phyloP scores from a whole-genome alignment of 2,797 vertebrate species.

The Intellagama lesueurii region DNA sequence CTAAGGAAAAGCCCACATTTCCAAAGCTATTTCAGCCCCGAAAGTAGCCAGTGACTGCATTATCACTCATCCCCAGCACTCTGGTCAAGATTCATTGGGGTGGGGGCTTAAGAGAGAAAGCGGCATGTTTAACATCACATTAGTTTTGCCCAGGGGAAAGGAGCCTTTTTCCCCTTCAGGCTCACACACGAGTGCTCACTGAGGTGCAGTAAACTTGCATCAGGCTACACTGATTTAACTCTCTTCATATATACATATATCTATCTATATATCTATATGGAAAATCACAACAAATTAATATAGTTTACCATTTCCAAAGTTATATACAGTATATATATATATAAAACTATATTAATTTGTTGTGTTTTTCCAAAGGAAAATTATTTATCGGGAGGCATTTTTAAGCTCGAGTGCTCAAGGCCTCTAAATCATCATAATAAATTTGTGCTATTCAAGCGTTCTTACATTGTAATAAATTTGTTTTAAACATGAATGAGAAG shows the following conservation, averaged over 20 bases:
- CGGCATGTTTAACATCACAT: background rate
- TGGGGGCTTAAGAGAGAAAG: background rate
- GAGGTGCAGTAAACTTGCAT: constrained; percentile 42
- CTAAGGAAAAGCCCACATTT: background rate
- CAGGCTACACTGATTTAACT: constrained; percentile 74
- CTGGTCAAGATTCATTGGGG: background rate
- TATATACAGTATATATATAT: too few species aligned
- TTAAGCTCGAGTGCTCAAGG: constrained; percentile 79
- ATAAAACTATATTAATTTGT: constrained; percentile 82
- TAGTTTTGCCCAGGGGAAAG: background rate
- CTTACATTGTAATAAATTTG: constrained; percentile 83
- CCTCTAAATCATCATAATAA: constrained; percentile 85
- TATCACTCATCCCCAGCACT: background rate
- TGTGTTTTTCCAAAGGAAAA: constrained; percentile 79
- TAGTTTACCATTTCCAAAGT: too few species aligned
- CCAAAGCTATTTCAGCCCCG: background rate
- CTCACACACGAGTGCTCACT: background rate
- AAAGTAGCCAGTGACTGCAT: background rate
- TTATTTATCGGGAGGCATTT: constrained; percentile 84
- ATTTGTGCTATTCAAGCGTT: constrained; percentile 82
- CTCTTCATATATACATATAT: constrained; percentile 72
- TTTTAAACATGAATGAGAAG: constrained; percentile 84
- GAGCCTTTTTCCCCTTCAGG: background rate
- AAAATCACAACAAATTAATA: too few species aligned
- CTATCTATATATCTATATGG: constrained; percentile 71